A percentile compares a stretch with the other conserved stretches of the same genome.
phyloP scores from a whole-genome alignment of 1,140 invertebrate species.

The Drosophila orena region DNA sequence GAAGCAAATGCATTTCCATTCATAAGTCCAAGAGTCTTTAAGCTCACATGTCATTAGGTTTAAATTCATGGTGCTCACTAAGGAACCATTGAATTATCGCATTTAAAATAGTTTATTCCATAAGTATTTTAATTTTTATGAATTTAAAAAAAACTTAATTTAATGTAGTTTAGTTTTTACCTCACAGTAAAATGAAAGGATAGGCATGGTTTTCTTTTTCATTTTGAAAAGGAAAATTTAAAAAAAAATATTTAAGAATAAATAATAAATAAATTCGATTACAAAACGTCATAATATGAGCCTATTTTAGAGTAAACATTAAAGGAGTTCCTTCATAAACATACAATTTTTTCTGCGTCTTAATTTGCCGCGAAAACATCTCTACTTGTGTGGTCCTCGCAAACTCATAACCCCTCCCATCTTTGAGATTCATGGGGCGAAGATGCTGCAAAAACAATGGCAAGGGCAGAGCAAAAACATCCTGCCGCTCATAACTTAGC shows the following conservation, averaged over 20 bases:
- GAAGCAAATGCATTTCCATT: slow-evolving; percentile 52
- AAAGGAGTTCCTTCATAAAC: neutral
- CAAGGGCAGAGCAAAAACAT: slow-evolving; percentile 41
- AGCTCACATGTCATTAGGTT: too few species aligned
- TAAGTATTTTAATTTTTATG: too few species aligned
- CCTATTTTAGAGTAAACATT: neutral
- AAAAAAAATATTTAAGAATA: too few species aligned
- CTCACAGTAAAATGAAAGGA: neutral
- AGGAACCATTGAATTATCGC: neutral
- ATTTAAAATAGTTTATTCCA: too few species aligned
- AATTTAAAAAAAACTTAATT: too few species aligned
- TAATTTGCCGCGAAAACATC: slow-evolving; percentile 32
- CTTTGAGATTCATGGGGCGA: slow-evolving; percentile 1
- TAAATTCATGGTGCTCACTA: too few species aligned
- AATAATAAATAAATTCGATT: neutral
- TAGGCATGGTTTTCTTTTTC: too few species aligned
- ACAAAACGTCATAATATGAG: too few species aligned
- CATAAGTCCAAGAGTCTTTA: slow-evolving; percentile 31
- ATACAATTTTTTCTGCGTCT: slow-evolving; percentile 2
- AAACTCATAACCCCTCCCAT: neutral
- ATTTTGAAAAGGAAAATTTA: neutral
- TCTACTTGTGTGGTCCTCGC: slow-evolving; percentile 49
- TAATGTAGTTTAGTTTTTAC: too few species aligned
- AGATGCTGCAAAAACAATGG: slow-evolving; percentile 32
- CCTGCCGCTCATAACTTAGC: slow-evolving; percentile 70